Evolutionary conservation across 1,140 invertebrate genomes (phyloP).

Genomic region (Pseudomyrmex pallidus): DNA sequence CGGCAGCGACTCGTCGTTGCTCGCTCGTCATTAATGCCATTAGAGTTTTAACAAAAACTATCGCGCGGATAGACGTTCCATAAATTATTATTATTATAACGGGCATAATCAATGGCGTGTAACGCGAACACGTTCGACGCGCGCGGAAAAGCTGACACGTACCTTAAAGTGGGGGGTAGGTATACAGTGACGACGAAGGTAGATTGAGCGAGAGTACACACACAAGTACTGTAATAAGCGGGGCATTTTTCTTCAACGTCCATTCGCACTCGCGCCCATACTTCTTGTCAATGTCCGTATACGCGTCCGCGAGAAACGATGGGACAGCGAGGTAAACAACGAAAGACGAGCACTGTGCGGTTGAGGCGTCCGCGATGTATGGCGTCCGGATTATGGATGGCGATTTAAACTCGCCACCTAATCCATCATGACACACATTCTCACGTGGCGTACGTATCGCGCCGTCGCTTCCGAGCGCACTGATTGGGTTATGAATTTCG

Average conservation of each 20-base stretch:
- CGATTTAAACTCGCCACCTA: constrained; percentile 63
- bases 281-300: constrained; percentile 42
- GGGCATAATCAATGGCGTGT: neutral
- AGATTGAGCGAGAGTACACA: neutral
- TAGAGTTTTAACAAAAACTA: constrained; percentile 4
- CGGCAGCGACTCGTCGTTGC: too few relatives aligned
- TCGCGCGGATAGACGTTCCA: neutral
- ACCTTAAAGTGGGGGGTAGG: neutral
- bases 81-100: constrained; percentile 3
- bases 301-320: constrained; percentile 6
- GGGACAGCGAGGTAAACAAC: constrained; percentile 40
- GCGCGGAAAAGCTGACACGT: neutral
- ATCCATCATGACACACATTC: constrained; percentile 54
- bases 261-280: constrained; percentile 2
- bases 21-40: neutral
- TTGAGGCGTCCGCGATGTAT: constrained; percentile 33
- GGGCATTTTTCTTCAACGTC: constrained; percentile 43
- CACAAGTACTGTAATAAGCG: constrained; percentile 8
- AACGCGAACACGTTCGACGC: neutral
- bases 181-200: constrained; percentile 2
- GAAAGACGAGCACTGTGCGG: constrained; percentile 34
- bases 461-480: constrained; percentile 20
- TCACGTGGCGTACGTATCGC: neutral
- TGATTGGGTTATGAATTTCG: constrained; percentile 59
- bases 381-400: constrained; percentile 57